These are phyloP conservation scores for Dolomedes plantarius DNA, from an alignment of 2,888 invertebrate species.

Conservation along the genomic window DNA sequence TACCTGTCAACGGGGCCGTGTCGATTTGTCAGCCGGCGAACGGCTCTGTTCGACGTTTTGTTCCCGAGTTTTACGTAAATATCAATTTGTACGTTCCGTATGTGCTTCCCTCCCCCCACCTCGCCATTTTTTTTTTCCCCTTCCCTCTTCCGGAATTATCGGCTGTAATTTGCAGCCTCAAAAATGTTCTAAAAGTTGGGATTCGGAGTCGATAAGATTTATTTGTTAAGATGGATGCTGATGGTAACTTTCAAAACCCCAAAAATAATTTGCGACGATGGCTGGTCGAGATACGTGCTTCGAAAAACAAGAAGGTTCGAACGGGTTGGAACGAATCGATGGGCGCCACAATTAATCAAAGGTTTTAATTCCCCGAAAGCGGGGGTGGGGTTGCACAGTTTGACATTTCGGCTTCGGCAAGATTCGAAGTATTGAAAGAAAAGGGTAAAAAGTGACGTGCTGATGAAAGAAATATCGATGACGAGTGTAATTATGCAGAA, in stretches of 20 bases:
- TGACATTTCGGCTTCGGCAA: not conserved
- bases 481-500: not conserved
- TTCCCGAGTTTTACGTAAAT: not conserved
- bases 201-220: constrained; percentile 4
- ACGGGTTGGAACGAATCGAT: not conserved
- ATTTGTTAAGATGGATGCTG: constrained; percentile 13
- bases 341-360: constrained; percentile 1
- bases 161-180: constrained; percentile 5
- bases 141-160: not conserved
- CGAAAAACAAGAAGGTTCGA: constrained; percentile 2
- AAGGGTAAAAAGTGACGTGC: not conserved
- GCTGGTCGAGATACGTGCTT: not conserved
- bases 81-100: not conserved
- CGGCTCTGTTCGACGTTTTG: not conserved
- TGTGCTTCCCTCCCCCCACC: no score
- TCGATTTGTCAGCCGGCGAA: constrained; percentile 57
- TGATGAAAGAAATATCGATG: constrained; percentile 3
- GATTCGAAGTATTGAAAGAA: not conserved
- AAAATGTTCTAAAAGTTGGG: constrained; percentile 8
- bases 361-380: not conserved
- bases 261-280: not conserved
- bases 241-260: not conserved
- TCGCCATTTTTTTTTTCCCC: not conserved
- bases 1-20: constrained; percentile 53
- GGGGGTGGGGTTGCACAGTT: not conserved